Conservation (phyloP, 1,140 invertebrate genomes). For the Brachionus asplanchnoidis region DNA sequence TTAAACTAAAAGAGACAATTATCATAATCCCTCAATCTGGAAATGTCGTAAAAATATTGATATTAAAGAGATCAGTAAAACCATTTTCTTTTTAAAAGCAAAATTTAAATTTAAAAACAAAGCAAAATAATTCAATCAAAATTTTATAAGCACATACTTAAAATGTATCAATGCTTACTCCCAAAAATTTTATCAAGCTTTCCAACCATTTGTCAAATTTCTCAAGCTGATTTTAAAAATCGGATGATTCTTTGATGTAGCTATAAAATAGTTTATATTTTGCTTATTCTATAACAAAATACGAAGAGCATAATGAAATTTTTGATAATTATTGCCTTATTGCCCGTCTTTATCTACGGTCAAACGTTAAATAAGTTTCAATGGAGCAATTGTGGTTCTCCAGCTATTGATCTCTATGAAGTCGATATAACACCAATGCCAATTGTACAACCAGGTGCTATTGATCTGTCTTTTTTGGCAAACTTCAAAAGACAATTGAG, state of each 20-base stretch:
- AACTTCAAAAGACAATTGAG: background rate
- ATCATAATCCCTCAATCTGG: no score
- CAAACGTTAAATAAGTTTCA: slow-evolving; percentile 14
- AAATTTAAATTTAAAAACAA: background rate
- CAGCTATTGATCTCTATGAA: background rate
- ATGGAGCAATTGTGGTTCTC: slow-evolving; percentile 34
- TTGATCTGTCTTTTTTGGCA: background rate
- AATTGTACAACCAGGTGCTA: slow-evolving; percentile 29
- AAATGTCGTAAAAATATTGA: no score
- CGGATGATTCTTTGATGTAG: background rate
- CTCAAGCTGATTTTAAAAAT: background rate
- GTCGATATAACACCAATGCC: slow-evolving; percentile 28
- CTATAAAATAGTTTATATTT: background rate
- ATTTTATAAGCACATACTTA: background rate
- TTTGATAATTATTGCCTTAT: background rate
- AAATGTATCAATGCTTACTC: background rate
- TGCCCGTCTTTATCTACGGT: background rate
- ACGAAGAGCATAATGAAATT: slow-evolving; percentile 7
- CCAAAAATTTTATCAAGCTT: background rate
- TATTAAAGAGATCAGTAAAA: no score
- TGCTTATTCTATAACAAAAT: background rate
- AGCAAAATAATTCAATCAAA: background rate
- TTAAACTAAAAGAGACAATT: no score
- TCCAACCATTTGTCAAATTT: background rate
- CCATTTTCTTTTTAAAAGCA: background rate